A percentile compares a stretch with the other conserved stretches of the same genome.
phyloP scores from a whole-genome alignment of 2,113 vertebrate species.

The Callocephalon fimbriatum region DNA sequence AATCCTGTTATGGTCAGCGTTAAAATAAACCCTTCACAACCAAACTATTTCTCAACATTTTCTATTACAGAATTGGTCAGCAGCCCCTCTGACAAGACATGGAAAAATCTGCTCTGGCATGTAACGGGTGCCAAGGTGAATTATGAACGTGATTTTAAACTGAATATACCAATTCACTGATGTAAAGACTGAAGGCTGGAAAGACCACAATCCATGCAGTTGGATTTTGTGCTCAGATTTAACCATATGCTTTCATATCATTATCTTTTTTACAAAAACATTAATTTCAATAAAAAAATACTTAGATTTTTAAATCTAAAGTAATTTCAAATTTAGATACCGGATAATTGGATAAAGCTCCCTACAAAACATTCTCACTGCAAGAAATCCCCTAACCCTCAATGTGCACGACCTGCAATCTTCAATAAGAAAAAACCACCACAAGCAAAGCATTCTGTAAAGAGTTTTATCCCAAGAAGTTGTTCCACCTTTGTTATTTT shows the following conservation, averaged over 20 bases:
- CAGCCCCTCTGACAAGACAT: background rate
- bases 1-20: background rate
- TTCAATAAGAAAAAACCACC: slow-evolving; percentile 9
- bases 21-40: background rate
- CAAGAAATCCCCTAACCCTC: background rate
- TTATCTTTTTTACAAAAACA: background rate
- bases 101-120: background rate
- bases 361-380: background rate
- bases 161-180: background rate
- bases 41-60: background rate
- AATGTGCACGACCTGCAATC: background rate
- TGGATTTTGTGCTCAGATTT: background rate
- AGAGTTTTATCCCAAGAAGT: slow-evolving; percentile 19
- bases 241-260: background rate
- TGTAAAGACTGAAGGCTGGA: background rate
- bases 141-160: background rate
- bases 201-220: background rate
- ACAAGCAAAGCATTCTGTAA: slow-evolving; percentile 34
- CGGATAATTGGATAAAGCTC: background rate
- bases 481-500: slow-evolving; percentile 47
- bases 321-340: background rate
- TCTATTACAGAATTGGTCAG: background rate
- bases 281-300: background rate
- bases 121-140: background rate
- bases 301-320: background rate